Evolutionary conservation across 2,113 vertebrate species (phyloP).

Genomic region (Blennius ocellaris): DNA sequence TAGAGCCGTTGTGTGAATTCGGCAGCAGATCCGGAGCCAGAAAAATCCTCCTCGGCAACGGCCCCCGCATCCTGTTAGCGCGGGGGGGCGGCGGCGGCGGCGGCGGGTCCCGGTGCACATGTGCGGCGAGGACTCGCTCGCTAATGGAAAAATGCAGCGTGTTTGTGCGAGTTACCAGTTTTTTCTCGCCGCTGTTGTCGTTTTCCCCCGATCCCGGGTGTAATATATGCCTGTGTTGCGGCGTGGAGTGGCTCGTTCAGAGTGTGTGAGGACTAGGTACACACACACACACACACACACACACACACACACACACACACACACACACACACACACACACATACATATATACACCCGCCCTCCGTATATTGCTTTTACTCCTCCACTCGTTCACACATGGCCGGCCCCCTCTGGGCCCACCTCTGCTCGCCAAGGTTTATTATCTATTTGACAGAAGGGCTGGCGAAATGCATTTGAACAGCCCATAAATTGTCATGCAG

Average conservation of each 20-base stretch:
- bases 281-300: not conserved
- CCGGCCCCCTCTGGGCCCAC: constrained; percentile 62
- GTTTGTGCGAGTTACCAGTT: constrained; percentile 36
- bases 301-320: constrained; percentile 9
- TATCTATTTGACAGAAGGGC: constrained; percentile 77
- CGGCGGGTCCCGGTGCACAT: constrained; percentile 60
- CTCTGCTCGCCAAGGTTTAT: constrained; percentile 72
- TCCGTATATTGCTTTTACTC: constrained; percentile 54
- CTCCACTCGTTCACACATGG: constrained; percentile 61
- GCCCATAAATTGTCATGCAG: constrained; percentile 79
- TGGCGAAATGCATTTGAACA: constrained; percentile 74
- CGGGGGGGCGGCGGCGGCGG: constrained; percentile 46
- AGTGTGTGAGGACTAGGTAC: constrained; percentile 18
- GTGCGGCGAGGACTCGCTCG: constrained; percentile 67
- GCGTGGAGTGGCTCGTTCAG: constrained; percentile 29
- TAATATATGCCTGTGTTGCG: constrained; percentile 42
- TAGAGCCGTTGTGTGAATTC: constrained; percentile 80
- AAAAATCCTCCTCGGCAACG: constrained; percentile 79
- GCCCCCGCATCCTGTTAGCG: constrained; percentile 73
- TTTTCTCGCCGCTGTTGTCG: constrained; percentile 11
- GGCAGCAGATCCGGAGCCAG: constrained; percentile 69
- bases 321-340: constrained; percentile 8
- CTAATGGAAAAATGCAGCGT: constrained; percentile 61
- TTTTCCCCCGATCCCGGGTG: not conserved
- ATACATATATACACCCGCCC: constrained; percentile 1